Evolutionary conservation across 2,888 invertebrate genomes (phyloP).

Genomic region (Chaetogeoica ovagalla): DNA sequence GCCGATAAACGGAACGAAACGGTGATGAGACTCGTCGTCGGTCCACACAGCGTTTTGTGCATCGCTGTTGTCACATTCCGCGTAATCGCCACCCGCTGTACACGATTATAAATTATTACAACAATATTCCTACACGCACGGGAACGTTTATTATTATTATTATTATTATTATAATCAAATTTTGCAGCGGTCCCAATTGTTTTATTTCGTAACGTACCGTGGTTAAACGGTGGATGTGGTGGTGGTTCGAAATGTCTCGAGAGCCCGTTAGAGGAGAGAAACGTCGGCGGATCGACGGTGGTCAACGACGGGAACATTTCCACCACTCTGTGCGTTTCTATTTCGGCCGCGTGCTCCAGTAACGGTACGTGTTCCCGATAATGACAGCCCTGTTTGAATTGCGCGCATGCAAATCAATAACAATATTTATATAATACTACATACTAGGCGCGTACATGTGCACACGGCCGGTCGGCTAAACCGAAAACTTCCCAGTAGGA

Average conservation of each 20-base stretch:
- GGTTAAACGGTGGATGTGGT: too few species aligned
- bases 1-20: slow-evolving; percentile 30
- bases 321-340: slow-evolving; percentile 31
- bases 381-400: slow-evolving; percentile 43
- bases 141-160: neutral
- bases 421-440: too few species aligned
- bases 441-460: too few species aligned
- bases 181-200: neutral
- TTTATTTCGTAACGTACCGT: neutral
- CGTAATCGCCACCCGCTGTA: neutral
- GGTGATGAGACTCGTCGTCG: slow-evolving; percentile 21
- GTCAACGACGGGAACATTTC: slow-evolving; percentile 39
- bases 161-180: neutral
- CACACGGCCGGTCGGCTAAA: too few species aligned
- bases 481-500: too few species aligned
- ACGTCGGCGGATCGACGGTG: slow-evolving; percentile 28
- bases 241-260: slow-evolving; percentile 9
- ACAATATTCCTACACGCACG: neutral
- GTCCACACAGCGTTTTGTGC: slow-evolving; percentile 24
- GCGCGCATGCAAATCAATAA: neutral
- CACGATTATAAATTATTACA: too few species aligned
- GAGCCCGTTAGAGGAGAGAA: slow-evolving; percentile 23
- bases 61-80: slow-evolving; percentile 3
- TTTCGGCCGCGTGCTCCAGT: slow-evolving; percentile 33
- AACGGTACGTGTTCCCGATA: slow-evolving; percentile 43